Base-by-base conservation (phyloP, 2,888 invertebrate genomes). In the Tenthredo amoena region DNA sequence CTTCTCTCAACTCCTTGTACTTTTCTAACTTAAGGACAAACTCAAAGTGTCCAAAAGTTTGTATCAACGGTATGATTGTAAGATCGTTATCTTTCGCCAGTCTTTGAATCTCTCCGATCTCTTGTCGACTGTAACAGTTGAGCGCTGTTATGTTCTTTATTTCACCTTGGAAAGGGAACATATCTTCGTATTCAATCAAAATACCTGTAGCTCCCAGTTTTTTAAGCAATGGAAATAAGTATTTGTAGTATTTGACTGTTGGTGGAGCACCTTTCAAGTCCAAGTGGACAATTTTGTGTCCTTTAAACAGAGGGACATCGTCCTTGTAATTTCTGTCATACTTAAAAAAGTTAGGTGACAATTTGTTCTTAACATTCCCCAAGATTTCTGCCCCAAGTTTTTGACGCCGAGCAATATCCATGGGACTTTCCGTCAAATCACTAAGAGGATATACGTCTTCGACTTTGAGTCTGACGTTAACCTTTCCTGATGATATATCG, bases 221-320 rank as follows among this genome's bases (percentile, higher is more conserved):
- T 79, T 94, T 94, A 10, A 97, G 91, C 86, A 96, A 93, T 0
- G 95, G 95, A 85, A 98, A 95, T 0, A 98, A 88, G 10, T 95
- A 93, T 82, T 94, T 92, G 85, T 96, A 95, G 89, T 96, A 97
- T 0, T 93, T 91, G 2, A 97, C 90, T 89, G 95, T 96, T 0
- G 97, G 97, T 0, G 98, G 97, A 0, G 97, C 97, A 10, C 98
- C 98, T 93, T 98, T 98, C 21, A 98, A 93, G 93, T 98, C 98
- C 37, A 98, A 93, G 93, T 98, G 98, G 1, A 98, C 96, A 40
- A 98, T 94, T 86, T 96, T 95, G 86, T 96, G 94, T 1, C 93
- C 93, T 84, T 91, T 91, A 84, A 91, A 93, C 12, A 92, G 76
- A n/a, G 91, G 89, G 3, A 76, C 68, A 18, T 88, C 87, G 26